Percentiles rank a stretch among this genome's conserved stretches.
These are phyloP conservation scores for Saxidomus purpurata DNA, from an alignment of 1,140 invertebrate species.

Conservation along the genomic window DNA sequence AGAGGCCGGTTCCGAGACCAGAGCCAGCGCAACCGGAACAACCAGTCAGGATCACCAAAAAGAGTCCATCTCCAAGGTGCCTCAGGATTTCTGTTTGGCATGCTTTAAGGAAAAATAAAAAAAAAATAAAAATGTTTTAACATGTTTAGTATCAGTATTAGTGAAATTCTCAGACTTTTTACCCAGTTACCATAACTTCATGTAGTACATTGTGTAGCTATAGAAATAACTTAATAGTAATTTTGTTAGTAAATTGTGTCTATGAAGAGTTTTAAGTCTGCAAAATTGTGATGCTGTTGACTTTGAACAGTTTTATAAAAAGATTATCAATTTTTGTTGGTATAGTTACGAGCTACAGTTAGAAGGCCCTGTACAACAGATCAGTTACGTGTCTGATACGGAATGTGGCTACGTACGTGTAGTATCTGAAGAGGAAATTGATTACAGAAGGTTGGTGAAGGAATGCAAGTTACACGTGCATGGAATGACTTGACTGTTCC, in stretches of 20 bases:
- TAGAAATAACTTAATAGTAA: too few relatives aligned
- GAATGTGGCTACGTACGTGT: constrained; percentile 77
- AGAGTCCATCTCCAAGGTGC: constrained; percentile 55
- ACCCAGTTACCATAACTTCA: too few relatives aligned
- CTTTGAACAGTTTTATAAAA: too few relatives aligned
- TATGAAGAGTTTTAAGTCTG: too few relatives aligned
- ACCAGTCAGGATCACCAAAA: constrained; percentile 40
- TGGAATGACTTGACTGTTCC: not conserved
- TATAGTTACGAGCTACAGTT: constrained; percentile 79
- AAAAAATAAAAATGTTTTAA: too few relatives aligned
- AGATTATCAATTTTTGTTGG: too few relatives aligned
- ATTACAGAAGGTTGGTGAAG: constrained; percentile 68
- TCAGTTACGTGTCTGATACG: constrained; percentile 81
- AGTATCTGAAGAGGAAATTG: constrained; percentile 73
- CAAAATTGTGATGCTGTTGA: not conserved
- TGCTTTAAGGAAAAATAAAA: not conserved
- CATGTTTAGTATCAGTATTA: too few relatives aligned
- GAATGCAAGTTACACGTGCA: constrained; percentile 19
- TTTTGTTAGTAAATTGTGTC: too few relatives aligned
- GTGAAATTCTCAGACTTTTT: too few relatives aligned
- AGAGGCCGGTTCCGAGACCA: constrained; percentile 29
- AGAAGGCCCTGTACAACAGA: constrained; percentile 80
- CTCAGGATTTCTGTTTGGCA: not conserved
- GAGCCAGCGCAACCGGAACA: constrained; percentile 16
- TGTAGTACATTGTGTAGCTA: too few relatives aligned